Evolutionary conservation across 2,888 invertebrate genomes (phyloP), one percentile per base, ranked within the genome.

Genomic region (Thysanoteuthis rhombus): DNA sequence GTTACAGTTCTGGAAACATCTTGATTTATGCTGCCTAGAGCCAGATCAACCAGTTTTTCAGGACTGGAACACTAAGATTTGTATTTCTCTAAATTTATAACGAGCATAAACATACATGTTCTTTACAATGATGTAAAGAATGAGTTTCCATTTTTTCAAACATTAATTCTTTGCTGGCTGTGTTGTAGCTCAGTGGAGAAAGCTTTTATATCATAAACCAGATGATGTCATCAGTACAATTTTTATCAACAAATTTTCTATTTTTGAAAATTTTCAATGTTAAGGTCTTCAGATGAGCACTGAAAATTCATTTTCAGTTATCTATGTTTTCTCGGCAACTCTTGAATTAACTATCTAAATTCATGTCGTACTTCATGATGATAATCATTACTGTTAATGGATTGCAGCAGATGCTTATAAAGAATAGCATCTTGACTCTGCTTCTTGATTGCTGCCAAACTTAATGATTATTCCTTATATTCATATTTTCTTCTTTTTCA

Each of bases 401-500:
- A 36, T 75, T n/a, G 4, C 12, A 12, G n/a, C 16, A n/a, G 16
- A 10, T n/a, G n/a, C 75, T 10, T 75, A 36, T n/a, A 36, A 19
- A 16, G 25, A 52, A 52, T 22, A 16, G 16, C 42, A 42, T 16
- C 22, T 4, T 19, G 4, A 47, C 22, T 22, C 22, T 52, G 10
- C 36, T 75, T 75, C 16, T 75, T 75, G 1, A n/a, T 75, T n/a
- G n/a, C 19, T 25, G 3, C 4, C 10, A 75, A 75, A 75, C n/a
- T n/a, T n/a, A n/a, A n/a, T n/a, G n/a, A n/a, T 12, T 16, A n/a
- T 75, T 12, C n/a, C n/a, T 75, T 36, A 75, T 16, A 16, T 75
- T 75, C 4, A 36, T 75, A 75, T 75, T 75, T n/a, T 75, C n/a
- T 75, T 75, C n/a, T 75, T 25, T 92, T 93, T 93, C 42, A 93